A percentile compares a stretch with the other conserved stretches of the same genome.
Evolutionary conservation across 2,888 invertebrate species (phyloP).

Genomic region (Ornithoptera priamus): DNA sequence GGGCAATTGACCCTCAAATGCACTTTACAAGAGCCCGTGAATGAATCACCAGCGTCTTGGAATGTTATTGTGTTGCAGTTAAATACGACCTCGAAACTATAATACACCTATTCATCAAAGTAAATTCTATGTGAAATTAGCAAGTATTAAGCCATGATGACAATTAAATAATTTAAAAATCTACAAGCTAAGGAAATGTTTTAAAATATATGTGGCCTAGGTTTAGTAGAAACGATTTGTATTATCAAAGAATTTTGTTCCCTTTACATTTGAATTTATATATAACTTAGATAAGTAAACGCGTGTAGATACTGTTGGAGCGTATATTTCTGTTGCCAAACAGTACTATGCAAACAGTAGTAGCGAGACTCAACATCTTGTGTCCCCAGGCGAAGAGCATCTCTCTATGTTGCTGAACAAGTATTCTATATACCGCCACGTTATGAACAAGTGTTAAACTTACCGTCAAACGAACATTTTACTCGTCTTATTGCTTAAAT

Average conservation of each 20-base stretch:
- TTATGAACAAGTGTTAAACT: no score
- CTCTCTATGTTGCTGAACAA: no score
- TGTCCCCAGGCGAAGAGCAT: no score
- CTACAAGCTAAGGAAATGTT: neutral
- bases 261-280: neutral
- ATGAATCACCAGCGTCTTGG: constrained; percentile 27
- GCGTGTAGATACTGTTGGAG: no score
- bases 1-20: constrained; percentile 13
- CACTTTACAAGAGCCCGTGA: constrained; percentile 11
- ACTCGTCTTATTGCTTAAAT: no score
- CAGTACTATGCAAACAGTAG: no score
- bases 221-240: no score
- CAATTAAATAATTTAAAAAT: no score
- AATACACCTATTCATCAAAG: constrained; percentile 1
- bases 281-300: neutral
- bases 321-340: no score
- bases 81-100: neutral
- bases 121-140: neutral
- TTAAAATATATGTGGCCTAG: neutral
- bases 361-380: no score
- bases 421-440: no score
- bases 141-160: neutral
- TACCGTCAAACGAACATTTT: no score
- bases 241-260: neutral
- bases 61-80: constrained; percentile 21